phyloP scores from a whole-genome alignment of 2,113 vertebrate species.

The Paratilapia polleni region DNA sequence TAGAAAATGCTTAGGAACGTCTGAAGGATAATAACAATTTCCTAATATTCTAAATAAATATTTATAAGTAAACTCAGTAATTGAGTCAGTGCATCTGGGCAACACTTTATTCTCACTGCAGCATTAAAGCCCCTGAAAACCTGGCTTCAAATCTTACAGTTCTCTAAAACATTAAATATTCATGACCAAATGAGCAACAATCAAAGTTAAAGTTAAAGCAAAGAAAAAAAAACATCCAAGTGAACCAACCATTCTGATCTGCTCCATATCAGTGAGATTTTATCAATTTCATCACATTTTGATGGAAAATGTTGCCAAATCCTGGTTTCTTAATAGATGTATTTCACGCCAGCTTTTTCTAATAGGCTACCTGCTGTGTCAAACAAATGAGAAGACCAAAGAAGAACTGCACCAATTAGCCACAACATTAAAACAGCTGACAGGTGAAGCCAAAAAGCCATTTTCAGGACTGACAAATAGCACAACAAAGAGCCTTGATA shows the following conservation, averaged over 20 bases:
- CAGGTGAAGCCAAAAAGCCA: no score
- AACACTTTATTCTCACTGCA: background rate
- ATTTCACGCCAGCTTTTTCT: background rate
- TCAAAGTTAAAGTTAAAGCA: background rate
- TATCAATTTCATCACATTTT: background rate
- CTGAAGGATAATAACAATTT: background rate
- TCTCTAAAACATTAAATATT: background rate
- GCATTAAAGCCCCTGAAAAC: background rate
- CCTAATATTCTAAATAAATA: slow-evolving; percentile 5
- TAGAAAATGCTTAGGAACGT: background rate
- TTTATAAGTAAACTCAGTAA: background rate
- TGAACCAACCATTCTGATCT: background rate
- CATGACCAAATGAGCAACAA: background rate
- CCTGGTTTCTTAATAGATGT: background rate
- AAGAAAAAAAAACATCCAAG: background rate
- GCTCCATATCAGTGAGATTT: background rate
- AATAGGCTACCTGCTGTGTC: background rate
- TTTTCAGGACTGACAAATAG: background rate
- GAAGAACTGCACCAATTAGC: background rate
- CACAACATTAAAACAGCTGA: no score
- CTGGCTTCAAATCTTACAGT: background rate
- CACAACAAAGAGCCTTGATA: background rate
- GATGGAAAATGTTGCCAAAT: background rate
- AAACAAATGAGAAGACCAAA: background rate
- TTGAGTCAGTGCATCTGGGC: background rate